Evolutionary conservation across 2,113 vertebrate species (phyloP).

Genomic region (Zapornia atra): DNA sequence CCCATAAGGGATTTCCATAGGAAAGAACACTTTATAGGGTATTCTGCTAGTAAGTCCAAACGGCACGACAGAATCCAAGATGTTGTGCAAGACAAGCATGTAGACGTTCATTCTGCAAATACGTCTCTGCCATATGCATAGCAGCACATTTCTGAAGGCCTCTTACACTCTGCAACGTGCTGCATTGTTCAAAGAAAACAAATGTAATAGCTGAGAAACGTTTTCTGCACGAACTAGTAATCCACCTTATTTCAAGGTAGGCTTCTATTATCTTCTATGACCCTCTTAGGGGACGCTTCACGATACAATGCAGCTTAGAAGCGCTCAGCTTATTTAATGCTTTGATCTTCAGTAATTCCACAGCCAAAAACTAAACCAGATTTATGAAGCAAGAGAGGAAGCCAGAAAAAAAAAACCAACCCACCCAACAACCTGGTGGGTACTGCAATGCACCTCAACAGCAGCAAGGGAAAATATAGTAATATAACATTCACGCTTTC

Average conservation of each 20-base stretch:
- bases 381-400: neutral
- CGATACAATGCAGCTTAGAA: neutral
- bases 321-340: neutral
- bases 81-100: neutral
- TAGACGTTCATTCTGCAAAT: neutral
- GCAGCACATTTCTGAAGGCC: slow-evolving; percentile 9
- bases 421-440: neutral
- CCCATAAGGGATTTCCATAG: neutral
- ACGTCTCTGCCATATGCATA: neutral
- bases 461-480: neutral
- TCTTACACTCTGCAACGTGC: slow-evolving; percentile 11
- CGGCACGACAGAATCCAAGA: neutral
- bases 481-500: neutral
- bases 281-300: neutral
- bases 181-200: slow-evolving; percentile 39
- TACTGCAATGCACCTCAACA: slow-evolving; percentile 12
- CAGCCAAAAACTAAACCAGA: neutral
- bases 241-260: neutral
- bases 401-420: neutral
- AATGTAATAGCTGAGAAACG: neutral
- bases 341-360: slow-evolving; percentile 16
- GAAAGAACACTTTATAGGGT: neutral
- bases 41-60: neutral
- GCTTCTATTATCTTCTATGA: neutral
- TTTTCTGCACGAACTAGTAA: neutral